Conservation (phyloP, 1,140 invertebrate species). For the Drosophila oshimai region DNA sequence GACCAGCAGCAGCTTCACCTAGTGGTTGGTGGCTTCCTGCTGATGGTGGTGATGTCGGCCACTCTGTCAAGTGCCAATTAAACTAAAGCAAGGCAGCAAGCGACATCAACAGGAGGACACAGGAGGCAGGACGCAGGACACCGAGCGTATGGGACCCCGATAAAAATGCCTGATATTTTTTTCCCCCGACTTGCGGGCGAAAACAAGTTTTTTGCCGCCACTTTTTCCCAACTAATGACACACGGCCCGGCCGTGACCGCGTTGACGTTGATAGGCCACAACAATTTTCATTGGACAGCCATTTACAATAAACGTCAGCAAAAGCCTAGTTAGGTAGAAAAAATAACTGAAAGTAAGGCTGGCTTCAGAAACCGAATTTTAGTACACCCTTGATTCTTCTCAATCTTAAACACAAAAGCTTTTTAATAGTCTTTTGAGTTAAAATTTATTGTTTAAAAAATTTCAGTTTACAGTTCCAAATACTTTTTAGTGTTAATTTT, state of each 20-base stretch:
- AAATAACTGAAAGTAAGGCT: background rate
- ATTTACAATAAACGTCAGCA: conserved; percentile 80
- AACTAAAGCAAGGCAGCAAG: conserved; percentile 74
- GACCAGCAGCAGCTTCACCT: conserved; percentile 36
- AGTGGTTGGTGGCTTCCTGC: conserved; percentile 1
- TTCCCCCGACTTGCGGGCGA: conserved; percentile 39
- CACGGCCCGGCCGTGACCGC: conserved; percentile 59
- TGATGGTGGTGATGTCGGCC: conserved; percentile 33
- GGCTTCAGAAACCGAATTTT: background rate
- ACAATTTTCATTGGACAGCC: conserved; percentile 80
- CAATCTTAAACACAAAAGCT: too few relatives aligned
- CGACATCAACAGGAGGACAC: conserved; percentile 26
- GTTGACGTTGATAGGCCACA: conserved; percentile 80
- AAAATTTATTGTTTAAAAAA: too few relatives aligned
- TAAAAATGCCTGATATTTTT: conserved; percentile 72
- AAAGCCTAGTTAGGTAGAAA: conserved; percentile 27
- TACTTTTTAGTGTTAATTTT: too few relatives aligned
- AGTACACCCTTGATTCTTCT: background rate
- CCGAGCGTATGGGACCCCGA: conserved; percentile 34
- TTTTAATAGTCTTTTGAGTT: too few relatives aligned
- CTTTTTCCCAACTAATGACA: conserved; percentile 69
- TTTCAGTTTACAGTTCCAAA: too few relatives aligned
- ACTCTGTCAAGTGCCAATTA: conserved; percentile 77
- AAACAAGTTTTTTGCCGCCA: conserved; percentile 38
- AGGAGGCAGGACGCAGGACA: conserved; percentile 26